Base-by-base conservation (phyloP, 2,797 vertebrate species). In the Pachyuromys duprasi region DNA sequence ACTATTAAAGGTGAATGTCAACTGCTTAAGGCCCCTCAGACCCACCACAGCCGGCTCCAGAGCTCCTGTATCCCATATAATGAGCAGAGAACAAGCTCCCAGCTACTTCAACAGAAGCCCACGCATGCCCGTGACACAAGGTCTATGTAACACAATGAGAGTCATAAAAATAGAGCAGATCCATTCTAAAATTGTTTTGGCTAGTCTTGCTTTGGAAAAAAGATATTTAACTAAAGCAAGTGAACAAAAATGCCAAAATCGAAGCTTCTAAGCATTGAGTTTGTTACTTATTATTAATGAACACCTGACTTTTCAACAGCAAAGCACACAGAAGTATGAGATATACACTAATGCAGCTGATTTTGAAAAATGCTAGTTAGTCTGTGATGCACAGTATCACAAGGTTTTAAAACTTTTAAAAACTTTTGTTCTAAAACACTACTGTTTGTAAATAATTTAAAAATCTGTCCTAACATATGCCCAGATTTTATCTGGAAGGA, bases 171-270 rank as follows among this genome's bases (percentile, higher is more conserved):
- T 3, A 55, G 55, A 93, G 80, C 60, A 69, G 74, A 42, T 7
- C 18, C 69, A 75, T 83, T 82, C 92, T 78, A 82, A 36, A 72
- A 69, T 3, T 63, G 86, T 53, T 63, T 63, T 89, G 79, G 79
- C 17, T 31, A 39, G 31, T 31, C 69, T 74, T 36, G 45, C 45
- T 92, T 22, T 39, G 17, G 33, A 76, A 45, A 92, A 83, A 60
- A 11, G 36, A n/a, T 24, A 83, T 95, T 86, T 74, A 89, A 72
- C 65, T 31, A 28, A 91, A 94, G 69, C 65, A 60, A 67, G 22
- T n/a, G 17, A 86, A 95, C 8, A 93, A 55, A 63, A 90, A 94
- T 53, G 67, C 69, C 78, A 95, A 96, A 57, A 89, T 62, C 22
- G 63, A 91, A 95, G 88, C 26, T n/a, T 57, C 36, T 6, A 33